Evolutionary conservation across 2,888 invertebrate genomes (phyloP), one percentile per base, ranked within the genome.

Genomic region (Ecliptopera silaceata): DNA sequence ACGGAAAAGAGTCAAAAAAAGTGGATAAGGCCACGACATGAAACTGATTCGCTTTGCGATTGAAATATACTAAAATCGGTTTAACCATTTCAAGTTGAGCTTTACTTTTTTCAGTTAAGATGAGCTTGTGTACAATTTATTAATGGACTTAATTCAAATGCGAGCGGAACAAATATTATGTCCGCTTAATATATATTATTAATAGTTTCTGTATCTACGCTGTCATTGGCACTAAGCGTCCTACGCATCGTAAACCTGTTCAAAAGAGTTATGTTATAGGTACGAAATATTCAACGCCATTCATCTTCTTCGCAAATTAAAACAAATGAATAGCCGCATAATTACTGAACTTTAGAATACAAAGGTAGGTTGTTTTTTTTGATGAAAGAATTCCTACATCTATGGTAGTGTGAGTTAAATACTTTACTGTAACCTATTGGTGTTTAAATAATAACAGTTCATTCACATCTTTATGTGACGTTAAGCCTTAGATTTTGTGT

Each of bases 231-330:
- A 41, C 36, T 56, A 42, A 29, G 41, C 60, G 8, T 39, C 60
- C 56, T 61, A 61, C 60, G 56, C 56, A 50, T 26, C 39, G 34
- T 50, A 46, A 47, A 53, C 56, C 34, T 47, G 49, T 61, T 53
- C 46, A 54, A 26, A 26, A 26, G 26, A 4, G 5, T 26, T 26
- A 6, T 26, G 26, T 26, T 26, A 52, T 47, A 50, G 22, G 17
- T 32, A 29, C 17, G 32, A 59, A 51, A 52, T 59, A 51, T 50
- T 55, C 52, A 54, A 55, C 59, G 36, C 54, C 58, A 56, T 63
- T 65, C 34, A 56, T 64, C 59, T 62, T 45, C 47, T 62, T 57
- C 56, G 61, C 56, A 53, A 56, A 63, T 45, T 53, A 65, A 63
- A 59, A 59, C 47, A 47, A 58, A 54, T 52, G 59, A 12, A 5